These are phyloP conservation scores for Heliconius hortense DNA, from an alignment of 2,888 invertebrate genomes.

Conservation along the genomic window DNA sequence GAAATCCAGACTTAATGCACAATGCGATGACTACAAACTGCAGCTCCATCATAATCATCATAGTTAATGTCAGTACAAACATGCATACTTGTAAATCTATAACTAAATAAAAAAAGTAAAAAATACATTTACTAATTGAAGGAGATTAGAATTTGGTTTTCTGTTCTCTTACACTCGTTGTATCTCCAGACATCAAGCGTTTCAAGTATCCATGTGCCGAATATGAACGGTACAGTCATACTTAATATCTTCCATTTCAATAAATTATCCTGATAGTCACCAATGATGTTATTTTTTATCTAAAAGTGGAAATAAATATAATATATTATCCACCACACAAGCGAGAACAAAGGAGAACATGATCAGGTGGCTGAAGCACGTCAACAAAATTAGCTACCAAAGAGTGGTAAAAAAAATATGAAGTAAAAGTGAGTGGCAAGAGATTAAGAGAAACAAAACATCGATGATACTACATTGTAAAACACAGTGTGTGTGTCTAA, in stretches of 20 bases:
- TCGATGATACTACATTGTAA: no score
- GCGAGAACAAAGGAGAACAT: no score
- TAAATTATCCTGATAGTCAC: background rate
- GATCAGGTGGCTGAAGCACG: no score
- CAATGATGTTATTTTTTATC: background rate
- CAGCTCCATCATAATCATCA: background rate
- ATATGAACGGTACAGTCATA: background rate
- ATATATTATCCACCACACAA: no score
- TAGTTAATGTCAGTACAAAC: background rate
- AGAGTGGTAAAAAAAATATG: no score
- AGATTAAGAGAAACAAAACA: no score
- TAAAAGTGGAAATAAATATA: background rate
- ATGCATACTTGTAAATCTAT: background rate
- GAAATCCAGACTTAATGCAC: background rate
- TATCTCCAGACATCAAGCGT: background rate
- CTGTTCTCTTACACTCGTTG: background rate
- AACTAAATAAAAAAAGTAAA: no score
- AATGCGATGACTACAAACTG: slow-evolving; percentile 6
- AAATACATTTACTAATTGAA: no score
- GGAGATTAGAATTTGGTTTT: background rate
- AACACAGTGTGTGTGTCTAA: no score
- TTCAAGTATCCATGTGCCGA: background rate
- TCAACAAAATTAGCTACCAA: no score
- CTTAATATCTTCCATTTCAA: background rate
- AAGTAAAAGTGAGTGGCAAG: no score